Base-by-base conservation (phyloP, 2,888 invertebrate species). In the Enchytraeus crypticus region DNA sequence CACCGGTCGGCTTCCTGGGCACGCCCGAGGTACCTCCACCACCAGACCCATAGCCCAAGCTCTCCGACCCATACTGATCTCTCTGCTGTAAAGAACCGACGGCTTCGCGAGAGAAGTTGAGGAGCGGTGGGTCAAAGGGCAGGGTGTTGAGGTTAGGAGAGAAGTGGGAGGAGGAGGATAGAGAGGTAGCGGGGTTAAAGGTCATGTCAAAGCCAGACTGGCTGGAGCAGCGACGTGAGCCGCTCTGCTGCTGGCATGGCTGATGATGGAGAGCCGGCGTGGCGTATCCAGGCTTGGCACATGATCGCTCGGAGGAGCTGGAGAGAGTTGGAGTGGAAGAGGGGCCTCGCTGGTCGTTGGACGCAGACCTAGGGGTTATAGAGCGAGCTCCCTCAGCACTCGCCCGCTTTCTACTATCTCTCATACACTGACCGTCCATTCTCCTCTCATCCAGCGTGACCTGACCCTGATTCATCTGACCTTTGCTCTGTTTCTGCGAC, bases 121-220 rank as follows among this genome's bases (percentile, higher is more conserved):
- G 34, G n/a, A 59, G 53, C 14, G 62, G 62, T 14, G 62, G 62
- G 51, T 61, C 62, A 23, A 61, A 59, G 1, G 59, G 32, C 38
- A 57, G 32, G 8, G 45, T 46, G 3, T 27, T 27, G n/a, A 57
- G n/a, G 21, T 57, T 57, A 5, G 57, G 57, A 29, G 29, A 46
- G 47, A 57, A 57, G 45, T 57, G 57, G 26, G 57, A 43, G 34
- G 38, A 38, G 8, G 38, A 38, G 18, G 11, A 8, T 18, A 11
- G 38, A 38, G 11, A 8, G 18, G 49, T 8, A 14, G 49, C 8
- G 8, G 57, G n/a, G 45, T 57, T 43, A 23, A 57, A 57, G 49
- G 49, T 8, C 57, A 57, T 43, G 26, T 57, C 57, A 26, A 57
- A 57, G 21, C 38, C 34, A 38, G 34, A 21, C 2, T 32, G 27